phyloP scores from a whole-genome alignment of 1,140 invertebrate species.

The Danaus plexippus region DNA sequence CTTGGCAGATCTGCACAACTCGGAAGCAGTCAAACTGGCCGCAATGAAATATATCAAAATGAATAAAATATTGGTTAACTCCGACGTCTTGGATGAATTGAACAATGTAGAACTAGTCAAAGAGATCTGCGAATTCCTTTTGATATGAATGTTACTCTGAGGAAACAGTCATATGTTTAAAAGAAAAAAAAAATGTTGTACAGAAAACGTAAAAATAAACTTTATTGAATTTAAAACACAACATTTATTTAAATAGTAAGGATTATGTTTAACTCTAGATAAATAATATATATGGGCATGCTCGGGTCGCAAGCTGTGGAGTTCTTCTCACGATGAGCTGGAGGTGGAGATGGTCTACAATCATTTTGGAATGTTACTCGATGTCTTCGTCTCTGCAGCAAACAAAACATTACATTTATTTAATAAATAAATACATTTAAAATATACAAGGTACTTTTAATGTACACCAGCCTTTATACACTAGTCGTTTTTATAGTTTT shows the following conservation, averaged over 20 bases:
- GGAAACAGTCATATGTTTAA: slow-evolving; percentile 17
- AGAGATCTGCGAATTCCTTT: slow-evolving; percentile 47
- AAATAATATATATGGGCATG: slow-evolving; percentile 27
- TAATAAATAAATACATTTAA: background rate
- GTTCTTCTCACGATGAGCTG: slow-evolving; percentile 23
- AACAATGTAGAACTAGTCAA: slow-evolving; percentile 43
- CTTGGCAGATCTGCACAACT: slow-evolving; percentile 51
- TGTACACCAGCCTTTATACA: no score
- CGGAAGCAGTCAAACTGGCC: slow-evolving; percentile 37
- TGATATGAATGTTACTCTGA: slow-evolving; percentile 4
- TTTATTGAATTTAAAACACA: slow-evolving; percentile 56
- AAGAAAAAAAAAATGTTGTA: slow-evolving; percentile 38
- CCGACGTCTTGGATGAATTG: slow-evolving; percentile 44
- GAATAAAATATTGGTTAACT: slow-evolving; percentile 34
- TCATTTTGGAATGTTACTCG: slow-evolving; percentile 66
- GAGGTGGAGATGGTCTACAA: slow-evolving; percentile 29
- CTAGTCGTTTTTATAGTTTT: no score
- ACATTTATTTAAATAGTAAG: slow-evolving; percentile 32
- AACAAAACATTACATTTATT: slow-evolving; percentile 35
- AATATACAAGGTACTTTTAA: no score
- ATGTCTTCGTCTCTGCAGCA: slow-evolving; percentile 62
- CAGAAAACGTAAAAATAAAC: slow-evolving; percentile 61
- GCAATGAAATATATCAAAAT: slow-evolving; percentile 52
- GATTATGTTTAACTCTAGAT: slow-evolving; percentile 34
- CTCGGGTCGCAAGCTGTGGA: slow-evolving; percentile 22